Conservation (phyloP, 2,113 vertebrate species). For the Steatornis caripensis region DNA sequence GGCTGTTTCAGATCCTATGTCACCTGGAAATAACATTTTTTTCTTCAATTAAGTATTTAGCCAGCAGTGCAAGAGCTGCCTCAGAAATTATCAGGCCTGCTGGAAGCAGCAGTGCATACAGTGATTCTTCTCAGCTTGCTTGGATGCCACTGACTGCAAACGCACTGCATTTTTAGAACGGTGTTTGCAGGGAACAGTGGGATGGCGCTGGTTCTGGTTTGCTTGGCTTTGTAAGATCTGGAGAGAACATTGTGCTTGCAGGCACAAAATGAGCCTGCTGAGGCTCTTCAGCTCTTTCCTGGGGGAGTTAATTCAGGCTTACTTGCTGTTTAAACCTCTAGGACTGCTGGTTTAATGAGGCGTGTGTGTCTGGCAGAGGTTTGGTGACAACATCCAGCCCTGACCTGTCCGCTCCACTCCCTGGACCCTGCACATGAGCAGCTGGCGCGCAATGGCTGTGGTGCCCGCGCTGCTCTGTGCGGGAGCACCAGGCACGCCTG, state of each 20-base stretch:
- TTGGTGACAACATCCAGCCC: background rate
- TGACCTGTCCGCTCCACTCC: background rate
- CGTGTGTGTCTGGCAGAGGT: background rate
- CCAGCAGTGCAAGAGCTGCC: background rate
- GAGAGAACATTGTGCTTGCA: background rate
- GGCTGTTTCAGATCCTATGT: background rate
- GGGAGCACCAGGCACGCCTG: background rate
- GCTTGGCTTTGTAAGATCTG: background rate
- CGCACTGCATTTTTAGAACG: accelerated
- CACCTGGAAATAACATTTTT: background rate
- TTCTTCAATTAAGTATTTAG: background rate
- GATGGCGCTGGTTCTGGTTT: background rate
- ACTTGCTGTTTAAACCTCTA: background rate
- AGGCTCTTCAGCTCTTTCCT: background rate
- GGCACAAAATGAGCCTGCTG: background rate
- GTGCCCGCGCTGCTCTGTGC: background rate
- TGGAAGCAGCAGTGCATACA: accelerated
- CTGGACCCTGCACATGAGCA: accelerated
- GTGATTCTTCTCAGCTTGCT: accelerated
- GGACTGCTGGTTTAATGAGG: background rate
- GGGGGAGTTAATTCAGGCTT: background rate
- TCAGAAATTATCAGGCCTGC: accelerated
- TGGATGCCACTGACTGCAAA: background rate
- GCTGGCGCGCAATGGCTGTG: background rate
- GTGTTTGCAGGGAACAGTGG: background rate